Percentiles rank a stretch among this genome's conserved stretches.
Conservation (phyloP, 1,140 invertebrate genomes). For the Eriocheir sinensis region DNA sequence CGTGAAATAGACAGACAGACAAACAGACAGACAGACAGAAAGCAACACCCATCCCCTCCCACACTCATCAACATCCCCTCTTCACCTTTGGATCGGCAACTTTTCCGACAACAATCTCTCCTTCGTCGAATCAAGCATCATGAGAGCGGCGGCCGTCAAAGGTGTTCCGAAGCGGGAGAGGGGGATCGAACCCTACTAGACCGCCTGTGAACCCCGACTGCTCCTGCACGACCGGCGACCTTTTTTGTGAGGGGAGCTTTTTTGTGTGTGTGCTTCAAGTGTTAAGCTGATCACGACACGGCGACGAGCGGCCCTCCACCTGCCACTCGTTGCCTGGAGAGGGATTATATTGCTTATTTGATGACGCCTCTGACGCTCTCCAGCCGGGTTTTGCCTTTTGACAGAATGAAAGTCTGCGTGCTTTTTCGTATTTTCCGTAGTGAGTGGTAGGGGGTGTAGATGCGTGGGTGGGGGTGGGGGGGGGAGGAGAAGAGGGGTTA, state of each 20-base stretch:
- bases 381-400: neutral
- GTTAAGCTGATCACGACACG: neutral
- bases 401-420: neutral
- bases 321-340: neutral
- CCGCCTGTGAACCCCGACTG: neutral
- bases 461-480: neutral
- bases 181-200: no score
- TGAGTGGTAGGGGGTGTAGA: neutral
- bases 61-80: neutral
- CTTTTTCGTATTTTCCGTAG: neutral
- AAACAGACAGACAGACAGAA: no score
- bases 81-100: neutral
- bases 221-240: neutral
- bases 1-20: no score
- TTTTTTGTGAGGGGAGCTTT: neutral
- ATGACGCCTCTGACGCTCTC: neutral
- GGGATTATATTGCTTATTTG: neutral
- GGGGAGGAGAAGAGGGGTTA: neutral
- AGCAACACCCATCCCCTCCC: no score
- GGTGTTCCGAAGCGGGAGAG: neutral
- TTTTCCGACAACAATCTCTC: neutral
- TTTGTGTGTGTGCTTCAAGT: no score
- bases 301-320: neutral
- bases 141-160: neutral
- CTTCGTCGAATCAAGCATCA: neutral